phyloP scores from a whole-genome alignment of 2,797 vertebrate species.

The Halcyon chelicuti region DNA sequence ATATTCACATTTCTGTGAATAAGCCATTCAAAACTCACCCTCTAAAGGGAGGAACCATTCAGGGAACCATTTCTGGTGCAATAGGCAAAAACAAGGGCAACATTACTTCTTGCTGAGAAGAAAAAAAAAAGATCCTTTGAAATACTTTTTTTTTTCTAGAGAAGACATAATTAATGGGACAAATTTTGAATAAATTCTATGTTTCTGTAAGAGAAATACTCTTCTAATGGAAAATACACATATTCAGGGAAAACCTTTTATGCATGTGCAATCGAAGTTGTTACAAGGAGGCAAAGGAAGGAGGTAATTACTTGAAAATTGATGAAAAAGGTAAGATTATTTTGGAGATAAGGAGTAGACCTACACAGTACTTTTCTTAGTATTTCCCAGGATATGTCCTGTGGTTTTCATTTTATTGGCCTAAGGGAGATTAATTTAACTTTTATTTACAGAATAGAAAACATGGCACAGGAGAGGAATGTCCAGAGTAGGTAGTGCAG shows the following conservation, averaged over 20 bases:
- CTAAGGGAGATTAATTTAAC: background rate
- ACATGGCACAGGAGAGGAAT: background rate
- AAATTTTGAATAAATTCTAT: background rate
- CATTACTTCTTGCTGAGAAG: background rate
- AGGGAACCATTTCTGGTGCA: background rate
- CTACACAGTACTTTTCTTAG: background rate
- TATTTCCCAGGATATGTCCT: background rate
- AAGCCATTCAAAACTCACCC: background rate
- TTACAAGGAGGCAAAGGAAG: background rate
- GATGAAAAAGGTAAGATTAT: background rate
- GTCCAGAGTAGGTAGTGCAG: background rate
- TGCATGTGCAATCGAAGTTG: background rate
- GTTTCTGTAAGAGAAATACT: background rate
- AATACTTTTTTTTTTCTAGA: background rate
- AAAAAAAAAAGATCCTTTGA: background rate
- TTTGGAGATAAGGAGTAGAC: background rate
- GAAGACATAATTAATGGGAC: background rate
- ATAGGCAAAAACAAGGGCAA: background rate
- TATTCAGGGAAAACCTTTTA: background rate
- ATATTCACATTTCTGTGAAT: background rate
- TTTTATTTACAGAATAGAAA: conserved; percentile 14
- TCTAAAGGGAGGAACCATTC: background rate
- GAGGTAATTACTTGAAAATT: background rate
- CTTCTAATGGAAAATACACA: background rate
- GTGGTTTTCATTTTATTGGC: background rate